Percentiles rank a stretch among this genome's conserved stretches.
Conservation (phyloP, 2,797 vertebrate species). For the Capromys pilorides region DNA sequence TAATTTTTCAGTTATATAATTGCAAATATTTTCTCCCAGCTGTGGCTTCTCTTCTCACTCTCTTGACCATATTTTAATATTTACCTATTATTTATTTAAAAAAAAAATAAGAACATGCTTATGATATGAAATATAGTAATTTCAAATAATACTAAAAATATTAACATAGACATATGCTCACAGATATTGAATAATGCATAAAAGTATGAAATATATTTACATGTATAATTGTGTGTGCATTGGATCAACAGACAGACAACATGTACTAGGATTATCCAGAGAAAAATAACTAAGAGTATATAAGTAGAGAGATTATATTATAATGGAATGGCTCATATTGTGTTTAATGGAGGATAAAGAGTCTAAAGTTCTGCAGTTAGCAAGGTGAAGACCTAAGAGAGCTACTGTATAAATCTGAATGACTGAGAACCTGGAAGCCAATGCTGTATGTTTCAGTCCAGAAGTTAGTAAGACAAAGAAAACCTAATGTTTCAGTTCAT, state of each 20-base stretch:
- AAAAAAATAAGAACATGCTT: neutral
- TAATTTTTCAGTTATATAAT: neutral
- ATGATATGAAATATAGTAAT: neutral
- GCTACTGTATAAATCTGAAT: neutral
- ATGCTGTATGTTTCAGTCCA: neutral
- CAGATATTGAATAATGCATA: neutral
- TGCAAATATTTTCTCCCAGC: neutral
- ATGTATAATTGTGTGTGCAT: neutral
- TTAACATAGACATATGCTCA: neutral
- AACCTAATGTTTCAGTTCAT: neutral
- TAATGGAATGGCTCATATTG: neutral
- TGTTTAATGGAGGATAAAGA: neutral
- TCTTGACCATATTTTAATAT: neutral
- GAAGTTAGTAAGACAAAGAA: neutral
- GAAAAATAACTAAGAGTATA: neutral
- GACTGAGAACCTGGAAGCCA: neutral
- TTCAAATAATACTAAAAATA: neutral
- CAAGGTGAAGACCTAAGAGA: neutral
- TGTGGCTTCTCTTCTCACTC: neutral
- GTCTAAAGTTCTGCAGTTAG: neutral
- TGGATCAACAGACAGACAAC: neutral
- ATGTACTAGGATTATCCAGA: neutral
- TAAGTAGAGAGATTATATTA: neutral
- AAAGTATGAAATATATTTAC: neutral
- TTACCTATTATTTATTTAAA: neutral